A percentile compares a stretch with the other conserved stretches of the same genome.
Conservation (phyloP, 2,113 vertebrate species). For the Gopherus flavomarginatus region DNA sequence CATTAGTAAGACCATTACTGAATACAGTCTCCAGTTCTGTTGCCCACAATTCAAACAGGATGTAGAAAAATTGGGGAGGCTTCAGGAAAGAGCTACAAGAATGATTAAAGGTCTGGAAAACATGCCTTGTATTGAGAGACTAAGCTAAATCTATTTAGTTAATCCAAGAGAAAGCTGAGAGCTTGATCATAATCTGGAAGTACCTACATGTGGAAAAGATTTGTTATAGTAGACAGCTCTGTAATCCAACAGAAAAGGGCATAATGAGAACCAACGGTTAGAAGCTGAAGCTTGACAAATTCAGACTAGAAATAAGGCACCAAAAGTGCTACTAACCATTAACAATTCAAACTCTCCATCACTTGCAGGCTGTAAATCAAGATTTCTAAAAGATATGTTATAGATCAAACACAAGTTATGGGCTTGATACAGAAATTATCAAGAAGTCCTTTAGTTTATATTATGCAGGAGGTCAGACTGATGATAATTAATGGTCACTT, state of each 20-base stretch:
- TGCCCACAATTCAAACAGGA: not conserved
- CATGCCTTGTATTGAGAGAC: not conserved
- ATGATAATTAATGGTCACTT: not conserved
- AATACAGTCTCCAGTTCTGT: not conserved
- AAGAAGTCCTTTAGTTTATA: not conserved
- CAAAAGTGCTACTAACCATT: not conserved
- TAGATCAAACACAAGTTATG: not conserved
- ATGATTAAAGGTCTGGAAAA: not conserved
- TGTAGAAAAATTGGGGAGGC: not conserved
- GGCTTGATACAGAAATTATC: not conserved
- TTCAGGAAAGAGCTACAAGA: not conserved
- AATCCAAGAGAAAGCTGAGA: not conserved
- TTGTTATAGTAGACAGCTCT: not conserved
- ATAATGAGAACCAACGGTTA: not conserved
- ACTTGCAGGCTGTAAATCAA: not conserved
- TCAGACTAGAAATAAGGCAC: not conserved
- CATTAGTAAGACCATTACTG: not conserved
- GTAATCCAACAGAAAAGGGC: not conserved
- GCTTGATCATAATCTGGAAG: not conserved
- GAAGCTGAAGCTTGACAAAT: not conserved
- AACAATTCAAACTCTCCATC: not conserved
- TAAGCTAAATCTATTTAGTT: not conserved
- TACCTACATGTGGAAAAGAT: slow-evolving; percentile 21
- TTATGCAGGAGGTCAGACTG: not conserved
- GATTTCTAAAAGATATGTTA: not conserved